Base-by-base conservation (phyloP, 2,797 vertebrate genomes). In the Channa striata region DNA sequence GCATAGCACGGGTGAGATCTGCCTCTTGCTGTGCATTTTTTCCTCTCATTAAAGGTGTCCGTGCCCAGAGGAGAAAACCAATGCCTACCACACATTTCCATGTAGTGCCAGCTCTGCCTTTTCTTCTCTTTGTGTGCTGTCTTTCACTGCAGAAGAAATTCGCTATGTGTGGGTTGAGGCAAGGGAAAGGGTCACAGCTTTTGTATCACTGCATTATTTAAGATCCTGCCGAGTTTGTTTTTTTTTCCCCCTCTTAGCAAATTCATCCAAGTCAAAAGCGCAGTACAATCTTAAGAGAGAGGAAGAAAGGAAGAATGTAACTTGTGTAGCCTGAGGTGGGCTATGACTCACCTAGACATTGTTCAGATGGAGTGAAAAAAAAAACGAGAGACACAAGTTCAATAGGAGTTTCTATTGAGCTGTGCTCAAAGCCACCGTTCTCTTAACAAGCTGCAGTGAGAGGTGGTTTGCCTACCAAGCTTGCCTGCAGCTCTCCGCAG, bases 391-490 rank as follows among this genome's bases (percentile, higher is more conserved):
- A 30, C 25, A 78, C 79, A 87, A 86, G 89, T 91, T 89, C 86
- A 91, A 91, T 89, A 72, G 83, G 78, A 90, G 84, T 87, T 90
- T 84, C 82, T 89, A 84, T 91, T 84, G 89, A 93, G 87, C 81
- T 67, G 68, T 77, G 84, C 90, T 91, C 90, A 90, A 89, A 90
- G 91, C 85, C 89, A 91, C 89, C 88, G 91, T 91, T 86, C 84
- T 84, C 85, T 87, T 93, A 93, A 93, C 91, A 92, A 92, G 90
- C 90, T 92, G 90, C 91, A 91, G 91, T 89, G 88, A 92, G 91
- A 89, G 90, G 86, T 90, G 90, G 89, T 90, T 89, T 87, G 89
- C 86, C 91, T 90, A 89, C 88, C 88, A 89, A 91, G 90, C 85
- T 90, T 66, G 91, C 88, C 92, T 87, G 87, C 90, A 91, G 92